Evolutionary conservation across 2,113 vertebrate species (phyloP), one percentile per base, ranked within the genome.

Genomic region (Corythaeola cristata): DNA sequence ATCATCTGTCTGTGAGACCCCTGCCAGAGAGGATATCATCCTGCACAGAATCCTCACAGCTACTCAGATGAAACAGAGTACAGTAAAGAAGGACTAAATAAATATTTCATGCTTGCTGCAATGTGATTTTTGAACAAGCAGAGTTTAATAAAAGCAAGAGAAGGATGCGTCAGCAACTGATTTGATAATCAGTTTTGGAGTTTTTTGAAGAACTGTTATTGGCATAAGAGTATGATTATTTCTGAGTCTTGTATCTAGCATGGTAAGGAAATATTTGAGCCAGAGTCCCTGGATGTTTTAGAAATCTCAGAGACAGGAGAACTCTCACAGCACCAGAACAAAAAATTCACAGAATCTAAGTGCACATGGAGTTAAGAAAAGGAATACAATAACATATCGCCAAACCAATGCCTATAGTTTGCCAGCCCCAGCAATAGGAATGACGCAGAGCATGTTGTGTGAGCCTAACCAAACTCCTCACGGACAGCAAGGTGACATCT

Each of bases 91-190:
- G 11, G 53, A 49, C 33, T 44, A 56, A 23, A 92, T 89, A 69
- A 96, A 89, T 91, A 95, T 94, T 96, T 94, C 44, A 94, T 84
- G 47, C 52, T 91, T 81, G 15, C 84, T 92, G 84, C 76, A 89
- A 4, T 16, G 39, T 67, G 76, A 81, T 55, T 84, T 92, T 84
- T 87, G 50, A 85, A 52, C 52, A 78, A 89, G 44, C 15, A 50
- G 3, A 23, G 28, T 55, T 90, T 84, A 63, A 84, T 55, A 89
- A 93, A 92, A 89, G 47, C 33, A 71, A 93, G 39, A 85, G 24
- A 91, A 68, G 59, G 39, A 89, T 90, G 93, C 96, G 50, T 88
- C 88, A 96, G 76, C 63, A 49, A 26, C 14, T 47, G 37, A 80
- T 92, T 92, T 74, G 73, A 37, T 63, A 89, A 86, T 55, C 8